Conservation (phyloP, 92 coral and sea anemone genomes). For the Actinernus sp. region DNA sequence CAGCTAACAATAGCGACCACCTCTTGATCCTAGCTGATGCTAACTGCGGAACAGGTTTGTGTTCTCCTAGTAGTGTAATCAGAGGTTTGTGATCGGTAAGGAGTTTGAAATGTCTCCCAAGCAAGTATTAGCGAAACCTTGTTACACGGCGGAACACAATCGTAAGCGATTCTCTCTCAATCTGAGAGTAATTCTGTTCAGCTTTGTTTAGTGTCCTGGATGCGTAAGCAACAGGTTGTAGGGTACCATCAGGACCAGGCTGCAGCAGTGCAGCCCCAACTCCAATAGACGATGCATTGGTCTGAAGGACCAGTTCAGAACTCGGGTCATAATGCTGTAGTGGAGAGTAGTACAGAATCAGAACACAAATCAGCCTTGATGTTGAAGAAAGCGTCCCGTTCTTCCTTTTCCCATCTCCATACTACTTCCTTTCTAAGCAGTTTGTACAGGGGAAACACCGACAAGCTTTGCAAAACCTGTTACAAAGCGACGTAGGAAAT, state of each 20-base stretch:
- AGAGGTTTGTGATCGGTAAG: slow-evolving; percentile 56
- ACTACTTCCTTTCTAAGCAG: slow-evolving; percentile 11
- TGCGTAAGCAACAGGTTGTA: slow-evolving; percentile 54
- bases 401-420: slow-evolving; percentile 29
- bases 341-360: too few species aligned
- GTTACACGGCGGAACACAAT: slow-evolving; percentile 50
- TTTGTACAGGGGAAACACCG: too few species aligned
- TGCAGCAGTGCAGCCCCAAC: too few species aligned
- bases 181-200: slow-evolving; percentile 12
- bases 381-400: too few species aligned
- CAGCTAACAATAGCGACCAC: slow-evolving; percentile 55
- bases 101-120: too few species aligned
- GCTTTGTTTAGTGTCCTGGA: slow-evolving; percentile 47
- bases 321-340: too few species aligned
- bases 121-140: too few species aligned
- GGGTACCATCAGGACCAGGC: slow-evolving; percentile 45
- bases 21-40: slow-evolving; percentile 56
- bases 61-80: slow-evolving; percentile 61
- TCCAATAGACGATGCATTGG: too few species aligned
- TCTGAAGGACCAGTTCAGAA: slow-evolving; percentile 36
- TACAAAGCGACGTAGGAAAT: too few species aligned
- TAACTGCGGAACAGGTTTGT: slow-evolving; percentile 55
- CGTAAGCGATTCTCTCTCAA: slow-evolving; percentile 43
- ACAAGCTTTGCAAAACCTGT: too few species aligned
- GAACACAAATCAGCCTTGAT: too few species aligned